A percentile compares a stretch with the other conserved stretches of the same genome.
These are phyloP conservation scores for Plebejus anna DNA, from an alignment of 2,888 invertebrate species.

Conservation along the genomic window DNA sequence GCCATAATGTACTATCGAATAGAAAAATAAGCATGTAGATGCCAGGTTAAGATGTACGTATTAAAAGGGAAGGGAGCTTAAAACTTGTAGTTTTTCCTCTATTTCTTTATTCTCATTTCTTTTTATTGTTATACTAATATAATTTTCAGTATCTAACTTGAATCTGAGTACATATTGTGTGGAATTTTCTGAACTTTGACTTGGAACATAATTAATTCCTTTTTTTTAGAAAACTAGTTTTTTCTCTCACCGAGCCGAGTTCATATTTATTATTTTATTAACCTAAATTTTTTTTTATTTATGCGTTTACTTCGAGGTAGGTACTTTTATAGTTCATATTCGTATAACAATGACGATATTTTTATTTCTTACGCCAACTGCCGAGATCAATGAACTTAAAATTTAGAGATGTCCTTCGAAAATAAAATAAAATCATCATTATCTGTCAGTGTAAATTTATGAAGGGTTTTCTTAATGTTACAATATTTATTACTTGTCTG, in stretches of 20 bases:
- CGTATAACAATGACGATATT: neutral
- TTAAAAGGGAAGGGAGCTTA: neutral
- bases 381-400: slow-evolving; percentile 11
- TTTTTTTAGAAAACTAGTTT: neutral
- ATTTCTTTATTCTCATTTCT: no score
- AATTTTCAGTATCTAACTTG: no score
- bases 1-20: slow-evolving; percentile 30
- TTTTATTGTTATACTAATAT: no score
- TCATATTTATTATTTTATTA: neutral
- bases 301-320: neutral
- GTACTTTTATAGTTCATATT: slow-evolving; percentile 3
- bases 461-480: neutral
- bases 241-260: neutral
- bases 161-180: no score
- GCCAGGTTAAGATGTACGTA: neutral
- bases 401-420: slow-evolving; percentile 15
- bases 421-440: slow-evolving; percentile 15
- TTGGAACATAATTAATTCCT: no score
- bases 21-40: neutral
- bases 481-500: neutral
- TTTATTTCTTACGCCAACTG: neutral
- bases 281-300: neutral
- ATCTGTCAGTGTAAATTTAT: slow-evolving; percentile 4
- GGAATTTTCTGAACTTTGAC: no score
- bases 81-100: neutral